Percentiles rank a stretch among this genome's conserved stretches.
Conservation (phyloP, 2,113 vertebrate species). For the Sorex araneus region DNA sequence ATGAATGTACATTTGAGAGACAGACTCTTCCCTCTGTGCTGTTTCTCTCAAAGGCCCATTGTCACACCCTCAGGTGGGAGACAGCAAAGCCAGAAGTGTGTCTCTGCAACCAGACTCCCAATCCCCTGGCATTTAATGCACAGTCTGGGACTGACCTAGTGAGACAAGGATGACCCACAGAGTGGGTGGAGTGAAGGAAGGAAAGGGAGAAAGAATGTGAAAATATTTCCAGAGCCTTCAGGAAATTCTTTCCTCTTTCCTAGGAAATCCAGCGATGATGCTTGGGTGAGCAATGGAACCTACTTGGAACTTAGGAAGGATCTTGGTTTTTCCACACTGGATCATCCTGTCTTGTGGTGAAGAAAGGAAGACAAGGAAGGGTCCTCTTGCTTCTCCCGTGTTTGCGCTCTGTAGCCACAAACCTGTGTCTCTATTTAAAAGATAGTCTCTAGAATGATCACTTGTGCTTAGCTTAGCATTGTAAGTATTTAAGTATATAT, state of each 20-base stretch:
- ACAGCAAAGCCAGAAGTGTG: neutral
- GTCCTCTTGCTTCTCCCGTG: constrained; percentile 13
- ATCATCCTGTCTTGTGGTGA: constrained; percentile 96
- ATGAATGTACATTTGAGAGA: neutral
- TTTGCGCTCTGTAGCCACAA: constrained; percentile 75
- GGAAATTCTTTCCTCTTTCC: constrained; percentile 72
- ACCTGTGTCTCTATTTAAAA: constrained; percentile 68
- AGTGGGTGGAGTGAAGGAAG: rapidly evolving
- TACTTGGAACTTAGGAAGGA: constrained; percentile 96
- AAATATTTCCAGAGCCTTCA: neutral
- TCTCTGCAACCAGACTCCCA: neutral
- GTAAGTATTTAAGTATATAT: constrained; percentile 72
- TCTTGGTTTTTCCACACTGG: constrained; percentile 93
- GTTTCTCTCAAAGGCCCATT: neutral
- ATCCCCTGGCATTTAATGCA: neutral
- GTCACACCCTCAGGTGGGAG: neutral
- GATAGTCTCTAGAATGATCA: constrained; percentile 74
- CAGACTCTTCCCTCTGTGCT: neutral
- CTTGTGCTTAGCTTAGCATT: constrained; percentile 83
- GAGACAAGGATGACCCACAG: neutral
- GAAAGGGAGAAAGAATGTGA: too few species aligned
- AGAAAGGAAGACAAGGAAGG: constrained; percentile 74
- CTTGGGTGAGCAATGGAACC: constrained; percentile 96
- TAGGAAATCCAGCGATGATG: constrained; percentile 94
- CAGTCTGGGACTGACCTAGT: rapidly evolving